Base-by-base conservation (phyloP, 2,888 invertebrate genomes). In the Steinernema carpocapsae region DNA sequence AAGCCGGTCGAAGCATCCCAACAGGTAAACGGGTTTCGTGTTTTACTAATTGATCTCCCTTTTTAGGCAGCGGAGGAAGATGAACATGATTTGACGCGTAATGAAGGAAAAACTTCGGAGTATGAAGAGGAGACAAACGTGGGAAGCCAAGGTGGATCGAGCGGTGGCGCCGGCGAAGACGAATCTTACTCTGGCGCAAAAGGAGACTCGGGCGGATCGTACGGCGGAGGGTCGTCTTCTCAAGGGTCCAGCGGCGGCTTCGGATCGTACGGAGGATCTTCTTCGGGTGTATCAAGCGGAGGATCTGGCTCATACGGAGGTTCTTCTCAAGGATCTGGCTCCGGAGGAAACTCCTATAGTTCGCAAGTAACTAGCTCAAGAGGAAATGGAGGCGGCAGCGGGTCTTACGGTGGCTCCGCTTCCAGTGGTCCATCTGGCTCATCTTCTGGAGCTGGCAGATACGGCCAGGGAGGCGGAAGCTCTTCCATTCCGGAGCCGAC, bases 101-200 rank as follows among this genome's bases (percentile, higher is more conserved):
- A 64, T 17, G 64, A 64, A 64, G 64, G 64, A 64, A 64, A 64
- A 26, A 64, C 64, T 1, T 12, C 32, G 1, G 64, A 64, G 4
- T 64, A 64, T 32, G 64, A 64, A 32, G 64, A 64, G 19, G 64
- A 64, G 32, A 64, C 32, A 1, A 64, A 64, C 64, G 64, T 64
- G 12, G 48, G 14, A 43, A 7, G 14, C 43, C 10, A 14, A 7
- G 43, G 48, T 48, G 17, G 4, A 48, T 7, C n/a, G 17, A 4
- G 7, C 17, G 19, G 4, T 7, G 48, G 48, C 19, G 48, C n/a
- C 17, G 4, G 6, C 19, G 48, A 14, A 48, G 48, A 19, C 14
- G 48, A 14, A 14, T 37, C 37, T 37, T 48, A 48, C 14, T 48
- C 48, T 14, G 48, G 48, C n/a, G 37, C 37, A 6, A 37, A 37